Evolutionary conservation across 2,797 vertebrate species (phyloP), one percentile per base, ranked within the genome.

Genomic region (Pangasius djambal): DNA sequence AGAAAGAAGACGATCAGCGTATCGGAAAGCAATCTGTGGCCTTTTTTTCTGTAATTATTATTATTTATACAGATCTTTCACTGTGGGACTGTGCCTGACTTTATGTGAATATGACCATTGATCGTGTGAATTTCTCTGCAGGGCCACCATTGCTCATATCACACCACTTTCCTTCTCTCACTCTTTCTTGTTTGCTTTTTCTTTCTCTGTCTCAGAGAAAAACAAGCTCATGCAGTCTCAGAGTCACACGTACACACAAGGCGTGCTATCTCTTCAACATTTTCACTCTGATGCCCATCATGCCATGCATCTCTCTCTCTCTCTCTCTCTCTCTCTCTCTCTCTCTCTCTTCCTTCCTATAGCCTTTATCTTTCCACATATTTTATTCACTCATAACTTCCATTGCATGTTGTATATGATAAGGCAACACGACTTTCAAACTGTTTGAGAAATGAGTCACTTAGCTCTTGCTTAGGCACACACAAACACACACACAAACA

Each of bases 71-170:
- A 94, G 93, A 93, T 93, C 93, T 59, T 88, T 93, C 89, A 92
- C 92, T 92, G 90, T 85, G 34, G 94, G 95, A 95, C 93, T 95
- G 94, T 94, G 89, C 57, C 92, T 89, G 94, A 93, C 91, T 94
- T 93, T 94, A 92, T 95, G 94, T 92, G 91, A 95, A 95, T 94
- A 92, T 93, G 93, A 93, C 94, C 95, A 96, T 96, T 94, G 95
- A 97, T 96, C 94, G 94, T 91, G 94, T 94, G 94, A 95, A 95
- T 96, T 95, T 94, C 95, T 95, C 95, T 94, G 93, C 94, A 94
- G 96, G 95, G 93, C 91, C 92, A 93, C 94, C 94, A 95, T 96
- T 94, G 94, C 94, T 95, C 90, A 93, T 94, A 83, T 44, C 89
- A 72, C 85, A 77, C 88, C 88, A 87, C 93, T 89, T 87, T 89